Evolutionary conservation across 2,888 invertebrate species (phyloP).

Genomic region (Drosophila percnosoma): DNA sequence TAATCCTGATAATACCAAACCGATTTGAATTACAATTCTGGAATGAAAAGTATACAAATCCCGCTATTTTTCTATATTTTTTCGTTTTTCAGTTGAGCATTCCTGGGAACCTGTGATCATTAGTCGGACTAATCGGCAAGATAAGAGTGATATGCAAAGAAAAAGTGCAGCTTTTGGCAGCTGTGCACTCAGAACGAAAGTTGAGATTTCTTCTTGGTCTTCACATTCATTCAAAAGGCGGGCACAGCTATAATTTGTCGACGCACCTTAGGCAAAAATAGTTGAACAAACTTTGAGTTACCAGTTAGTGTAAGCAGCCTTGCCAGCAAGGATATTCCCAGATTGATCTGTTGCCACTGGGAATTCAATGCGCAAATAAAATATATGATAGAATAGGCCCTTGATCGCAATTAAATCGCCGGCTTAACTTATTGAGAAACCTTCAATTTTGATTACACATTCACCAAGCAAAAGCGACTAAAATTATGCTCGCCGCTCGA

Average conservation of each 20-base stretch:
- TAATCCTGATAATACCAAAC: background rate
- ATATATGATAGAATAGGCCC: background rate
- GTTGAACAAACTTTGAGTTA: background rate
- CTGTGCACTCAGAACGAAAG: background rate
- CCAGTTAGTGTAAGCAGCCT: background rate
- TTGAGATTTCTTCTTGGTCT: background rate
- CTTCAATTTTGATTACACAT: background rate
- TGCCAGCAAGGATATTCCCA: background rate
- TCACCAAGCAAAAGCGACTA: slow-evolving; percentile 1
- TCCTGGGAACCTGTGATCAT: background rate
- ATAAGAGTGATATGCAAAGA: background rate
- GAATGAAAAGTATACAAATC: background rate
- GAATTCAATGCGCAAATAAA: background rate
- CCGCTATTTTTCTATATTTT: background rate
- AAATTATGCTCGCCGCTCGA: slow-evolving; percentile 5
- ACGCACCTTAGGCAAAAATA: background rate
- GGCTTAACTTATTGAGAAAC: background rate
- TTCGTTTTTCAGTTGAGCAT: background rate
- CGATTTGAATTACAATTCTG: background rate
- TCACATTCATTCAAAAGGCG: background rate
- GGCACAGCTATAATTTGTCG: background rate
- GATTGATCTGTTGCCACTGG: background rate
- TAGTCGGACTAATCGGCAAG: too few species aligned
- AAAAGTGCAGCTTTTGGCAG: too few species aligned
- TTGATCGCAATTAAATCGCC: background rate